Evolutionary conservation across 2,888 invertebrate species (phyloP).

Genomic region (Melieria picta): DNA sequence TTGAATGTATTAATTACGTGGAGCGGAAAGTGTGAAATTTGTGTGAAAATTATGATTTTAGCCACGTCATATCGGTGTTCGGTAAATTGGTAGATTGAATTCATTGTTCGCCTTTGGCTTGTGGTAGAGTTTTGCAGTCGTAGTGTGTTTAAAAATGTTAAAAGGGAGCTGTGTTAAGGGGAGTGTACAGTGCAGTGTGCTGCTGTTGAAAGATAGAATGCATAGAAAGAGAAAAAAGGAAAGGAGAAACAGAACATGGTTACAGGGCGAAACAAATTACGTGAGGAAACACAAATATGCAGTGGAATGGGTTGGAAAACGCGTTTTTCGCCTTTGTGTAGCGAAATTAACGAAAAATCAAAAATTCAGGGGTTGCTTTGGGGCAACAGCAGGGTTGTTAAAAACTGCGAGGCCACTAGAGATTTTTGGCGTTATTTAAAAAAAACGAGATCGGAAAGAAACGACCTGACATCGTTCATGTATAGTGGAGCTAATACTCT

Average conservation of each 20-base stretch:
- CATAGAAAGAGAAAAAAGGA: constrained; percentile 13
- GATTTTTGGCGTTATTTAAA: no score
- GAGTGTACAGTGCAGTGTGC: background rate
- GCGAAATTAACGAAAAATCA: no score
- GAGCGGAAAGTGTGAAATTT: constrained; percentile 40
- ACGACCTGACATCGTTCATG: no score
- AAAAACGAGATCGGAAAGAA: no score
- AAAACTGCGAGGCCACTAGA: no score
- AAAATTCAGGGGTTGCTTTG: no score
- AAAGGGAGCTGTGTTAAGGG: background rate
- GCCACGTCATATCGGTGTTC: constrained; percentile 48
- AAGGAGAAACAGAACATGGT: background rate
- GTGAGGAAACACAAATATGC: no score
- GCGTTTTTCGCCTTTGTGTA: no score
- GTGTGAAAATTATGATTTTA: constrained; percentile 42
- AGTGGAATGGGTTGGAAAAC: no score
- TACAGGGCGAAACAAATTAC: no score
- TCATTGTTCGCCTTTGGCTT: background rate
- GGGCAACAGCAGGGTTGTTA: no score
- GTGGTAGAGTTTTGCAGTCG: background rate
- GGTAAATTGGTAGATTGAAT: constrained; percentile 11
- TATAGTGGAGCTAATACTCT: no score
- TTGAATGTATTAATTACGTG: constrained; percentile 13
- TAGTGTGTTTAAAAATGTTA: constrained; percentile 2
- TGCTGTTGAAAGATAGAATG: background rate